Evolutionary conservation across 2,113 vertebrate genomes (phyloP), one percentile per base, ranked within the genome.

Genomic region (Variabilichromis moorii): DNA sequence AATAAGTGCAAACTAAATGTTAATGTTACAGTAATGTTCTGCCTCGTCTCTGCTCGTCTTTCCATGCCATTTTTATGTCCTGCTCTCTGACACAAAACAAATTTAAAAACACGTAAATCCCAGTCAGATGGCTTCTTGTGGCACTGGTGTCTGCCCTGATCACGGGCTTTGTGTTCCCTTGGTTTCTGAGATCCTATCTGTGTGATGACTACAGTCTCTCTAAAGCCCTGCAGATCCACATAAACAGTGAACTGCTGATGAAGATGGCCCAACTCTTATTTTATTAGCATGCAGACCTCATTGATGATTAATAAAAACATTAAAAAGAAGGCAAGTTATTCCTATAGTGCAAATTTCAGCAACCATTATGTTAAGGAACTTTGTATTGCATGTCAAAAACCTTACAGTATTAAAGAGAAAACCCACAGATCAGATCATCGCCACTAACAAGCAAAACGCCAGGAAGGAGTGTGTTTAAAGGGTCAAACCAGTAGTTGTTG

Each of bases 171-270:
- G 88, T 63, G 94, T 95, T 95, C 84, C 94, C 93, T 80, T 93
- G 94, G 96, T 95, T 95, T 85, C 90, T 33, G 28, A 93, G 93
- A 96, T 96, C 90, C 42, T 95, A 95, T 95, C 95, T 90, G 35
- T 59, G 68, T 76, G 79, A 87, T 79, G 78, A 54, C 83, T 84
- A 71, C 17, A 86, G 86, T 73, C 53, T 90, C 42, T 84, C 51
- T 90, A 91, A 90, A 90, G 89, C 87, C 63, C 61, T 78, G 55
- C 61, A 66, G 31, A 83, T 84, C 45, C 81, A 92, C 83, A 86
- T 84, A 83, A 85, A 84, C 42, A 57, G 66, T 81, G 37, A 61
- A 54, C 68, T 82, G 83, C 78, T 85, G 81, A 79, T 88, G 45
- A 87, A 90, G 88, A 82, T 84, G 47, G 50, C 63, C 59, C 17